A percentile compares a stretch with the other conserved stretches of the same genome.
phyloP scores from a whole-genome alignment of 1,140 invertebrate genomes.

The Cydia splendana region DNA sequence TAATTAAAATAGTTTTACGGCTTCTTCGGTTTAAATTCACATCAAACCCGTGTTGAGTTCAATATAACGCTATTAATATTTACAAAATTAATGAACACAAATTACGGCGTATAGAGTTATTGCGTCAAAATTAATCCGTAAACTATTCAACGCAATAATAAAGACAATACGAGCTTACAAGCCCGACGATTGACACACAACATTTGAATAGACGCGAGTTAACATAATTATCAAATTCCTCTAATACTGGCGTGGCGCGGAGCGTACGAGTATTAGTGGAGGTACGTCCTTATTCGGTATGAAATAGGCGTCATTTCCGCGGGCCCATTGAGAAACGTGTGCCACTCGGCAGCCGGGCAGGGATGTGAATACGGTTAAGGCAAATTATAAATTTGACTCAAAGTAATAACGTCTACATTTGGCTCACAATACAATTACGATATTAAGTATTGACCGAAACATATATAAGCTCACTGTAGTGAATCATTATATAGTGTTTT shows the following conservation, averaged over 20 bases:
- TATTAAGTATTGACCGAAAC: too few species aligned
- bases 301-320: conserved; percentile 9
- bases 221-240: conserved; percentile 31
- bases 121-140: background rate
- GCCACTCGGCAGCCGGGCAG: conserved; percentile 4
- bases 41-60: background rate
- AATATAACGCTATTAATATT: background rate
- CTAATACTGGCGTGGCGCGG: conserved; percentile 18
- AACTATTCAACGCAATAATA: background rate
- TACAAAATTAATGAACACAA: background rate
- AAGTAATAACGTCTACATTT: too few species aligned
- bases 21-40: background rate
- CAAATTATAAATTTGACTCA: background rate
- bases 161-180: background rate
- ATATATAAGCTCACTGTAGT: too few species aligned
- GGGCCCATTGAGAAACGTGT: background rate
- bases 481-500: too few species aligned
- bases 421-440: too few species aligned
- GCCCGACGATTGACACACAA: conserved; percentile 27
- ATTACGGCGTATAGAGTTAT: background rate
- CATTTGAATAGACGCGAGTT: conserved; percentile 30
- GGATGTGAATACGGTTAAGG: background rate
- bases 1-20: background rate
- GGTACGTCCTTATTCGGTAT: background rate
- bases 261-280: background rate